These are phyloP conservation scores for Zosterops hypoxanthus DNA, from an alignment of 2,113 vertebrate species.

Conservation along the genomic window DNA sequence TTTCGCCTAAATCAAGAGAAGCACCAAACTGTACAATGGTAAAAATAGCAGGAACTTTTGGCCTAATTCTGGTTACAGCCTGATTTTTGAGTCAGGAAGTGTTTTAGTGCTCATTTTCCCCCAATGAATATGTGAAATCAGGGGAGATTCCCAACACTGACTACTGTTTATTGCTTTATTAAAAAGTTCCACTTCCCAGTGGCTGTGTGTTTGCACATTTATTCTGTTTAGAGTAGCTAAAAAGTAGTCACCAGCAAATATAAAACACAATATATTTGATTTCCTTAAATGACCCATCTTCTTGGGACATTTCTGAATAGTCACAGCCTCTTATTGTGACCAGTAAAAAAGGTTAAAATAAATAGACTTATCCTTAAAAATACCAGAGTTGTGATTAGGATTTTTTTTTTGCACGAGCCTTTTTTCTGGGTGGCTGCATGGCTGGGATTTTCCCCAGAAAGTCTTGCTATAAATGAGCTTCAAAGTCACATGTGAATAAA, in stretches of 20 bases:
- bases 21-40: background rate
- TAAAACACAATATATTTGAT: background rate
- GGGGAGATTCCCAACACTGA: background rate
- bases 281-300: background rate
- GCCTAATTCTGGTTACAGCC: background rate
- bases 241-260: background rate
- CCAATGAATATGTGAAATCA: background rate
- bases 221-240: background rate
- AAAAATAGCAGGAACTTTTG: background rate
- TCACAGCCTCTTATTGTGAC: background rate
- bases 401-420: fast-evolving
- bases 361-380: background rate
- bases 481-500: background rate
- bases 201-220: background rate
- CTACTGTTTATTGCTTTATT: background rate
- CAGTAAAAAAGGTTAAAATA: background rate
- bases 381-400: background rate
- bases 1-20: background rate
- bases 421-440: background rate
- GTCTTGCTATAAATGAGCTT: background rate
- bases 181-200: background rate
- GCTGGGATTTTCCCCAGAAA: background rate
- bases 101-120: background rate
- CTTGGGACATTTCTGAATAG: background rate
- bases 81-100: background rate